Conservation (phyloP, 2,888 invertebrate genomes). For the Pycnomerus fuliginosus region DNA sequence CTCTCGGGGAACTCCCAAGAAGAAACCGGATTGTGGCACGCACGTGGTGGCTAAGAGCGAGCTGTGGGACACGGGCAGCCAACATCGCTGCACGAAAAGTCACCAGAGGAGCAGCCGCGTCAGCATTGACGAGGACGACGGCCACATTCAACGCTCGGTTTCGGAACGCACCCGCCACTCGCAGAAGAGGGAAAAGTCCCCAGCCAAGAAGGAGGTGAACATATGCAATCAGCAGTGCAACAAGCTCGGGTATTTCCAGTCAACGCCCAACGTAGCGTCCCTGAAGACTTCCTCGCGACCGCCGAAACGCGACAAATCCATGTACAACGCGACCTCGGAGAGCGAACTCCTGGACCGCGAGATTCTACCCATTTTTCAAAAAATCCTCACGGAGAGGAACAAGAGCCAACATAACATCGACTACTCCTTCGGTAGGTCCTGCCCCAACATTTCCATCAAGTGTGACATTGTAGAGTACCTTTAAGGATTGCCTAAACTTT, state of each 20-base stretch:
- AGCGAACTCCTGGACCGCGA: constrained; percentile 80
- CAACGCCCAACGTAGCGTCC: constrained; percentile 63
- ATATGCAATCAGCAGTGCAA: constrained; percentile 50
- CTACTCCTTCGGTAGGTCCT: constrained; percentile 78
- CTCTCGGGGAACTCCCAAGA: constrained; percentile 45
- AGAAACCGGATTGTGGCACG: constrained; percentile 54
- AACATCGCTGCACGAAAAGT: constrained; percentile 48
- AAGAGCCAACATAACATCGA: constrained; percentile 65
- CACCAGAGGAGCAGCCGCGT: constrained; percentile 46
- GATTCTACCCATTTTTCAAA: constrained; percentile 88
- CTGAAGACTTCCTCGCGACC: constrained; percentile 33
- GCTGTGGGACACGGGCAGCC: constrained; percentile 53
- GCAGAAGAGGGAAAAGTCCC: constrained; percentile 45
- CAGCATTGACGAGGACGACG: constrained; percentile 45
- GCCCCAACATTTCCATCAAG: constrained; percentile 92
- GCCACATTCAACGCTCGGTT: constrained; percentile 48
- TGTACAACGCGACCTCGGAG: constrained; percentile 77
- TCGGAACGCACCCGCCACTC: constrained; percentile 45
- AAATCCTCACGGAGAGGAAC: constrained; percentile 82
- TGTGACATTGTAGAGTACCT: constrained; percentile 95
- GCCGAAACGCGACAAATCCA: constrained; percentile 46
- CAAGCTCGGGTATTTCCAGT: constrained; percentile 59
- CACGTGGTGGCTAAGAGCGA: constrained; percentile 53
- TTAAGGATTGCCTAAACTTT: constrained; percentile 52
- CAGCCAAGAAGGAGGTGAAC: constrained; percentile 35